Conservation (phyloP, 2,113 vertebrate genomes). For the Athene noctua region DNA sequence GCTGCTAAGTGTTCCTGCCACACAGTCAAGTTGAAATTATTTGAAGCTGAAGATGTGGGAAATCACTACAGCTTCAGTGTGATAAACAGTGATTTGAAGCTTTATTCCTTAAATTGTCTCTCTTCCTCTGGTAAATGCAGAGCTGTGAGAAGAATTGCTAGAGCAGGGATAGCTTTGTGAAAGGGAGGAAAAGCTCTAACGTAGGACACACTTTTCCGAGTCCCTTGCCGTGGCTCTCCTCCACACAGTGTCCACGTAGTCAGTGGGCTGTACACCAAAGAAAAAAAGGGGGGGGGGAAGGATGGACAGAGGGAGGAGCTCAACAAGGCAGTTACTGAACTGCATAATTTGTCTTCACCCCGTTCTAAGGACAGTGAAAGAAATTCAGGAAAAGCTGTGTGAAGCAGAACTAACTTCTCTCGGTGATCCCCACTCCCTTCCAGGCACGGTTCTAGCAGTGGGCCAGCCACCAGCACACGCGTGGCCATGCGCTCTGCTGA, state of each 20-base stretch:
- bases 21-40: background rate
- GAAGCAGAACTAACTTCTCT: background rate
- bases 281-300: background rate
- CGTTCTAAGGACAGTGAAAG: conserved; percentile 14
- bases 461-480: background rate
- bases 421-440: background rate
- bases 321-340: background rate
- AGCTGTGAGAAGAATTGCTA: background rate
- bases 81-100: background rate
- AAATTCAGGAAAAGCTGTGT: background rate
- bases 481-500: background rate
- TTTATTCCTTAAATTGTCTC: background rate
- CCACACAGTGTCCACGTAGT: background rate
- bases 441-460: accelerated
- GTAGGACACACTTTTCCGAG: background rate
- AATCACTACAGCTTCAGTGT: background rate
- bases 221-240: background rate
- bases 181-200: background rate
- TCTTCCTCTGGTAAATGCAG: background rate
- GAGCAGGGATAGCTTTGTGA: background rate
- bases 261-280: conserved; percentile 1
- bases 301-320: conserved; percentile 20
- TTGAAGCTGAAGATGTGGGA: background rate
- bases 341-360: background rate
- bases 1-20: background rate